Conservation (phyloP, 2,888 invertebrate genomes). For the Bruchidius siliquastri region DNA sequence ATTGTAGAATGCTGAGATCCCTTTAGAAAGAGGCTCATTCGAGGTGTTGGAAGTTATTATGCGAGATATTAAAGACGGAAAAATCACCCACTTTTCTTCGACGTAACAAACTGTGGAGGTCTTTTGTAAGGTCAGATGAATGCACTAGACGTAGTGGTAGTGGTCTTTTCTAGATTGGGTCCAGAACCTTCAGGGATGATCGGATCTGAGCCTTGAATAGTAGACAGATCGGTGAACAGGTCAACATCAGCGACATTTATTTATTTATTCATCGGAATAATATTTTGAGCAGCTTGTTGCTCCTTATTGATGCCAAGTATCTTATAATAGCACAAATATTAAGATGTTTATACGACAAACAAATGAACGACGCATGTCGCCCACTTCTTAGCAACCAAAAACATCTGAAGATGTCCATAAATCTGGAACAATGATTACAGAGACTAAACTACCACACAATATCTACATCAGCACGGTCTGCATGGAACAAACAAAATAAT, state of each 20-base stretch:
- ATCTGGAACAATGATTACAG: background rate
- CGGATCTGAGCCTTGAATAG: too few relatives aligned
- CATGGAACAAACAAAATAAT: conserved; percentile 10
- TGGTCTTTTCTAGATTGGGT: too few relatives aligned
- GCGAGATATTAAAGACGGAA: too few relatives aligned
- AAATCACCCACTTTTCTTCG: too few relatives aligned
- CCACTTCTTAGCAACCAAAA: background rate
- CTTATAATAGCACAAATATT: background rate
- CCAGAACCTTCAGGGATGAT: too few relatives aligned
- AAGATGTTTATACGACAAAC: background rate
- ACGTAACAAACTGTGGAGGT: too few relatives aligned
- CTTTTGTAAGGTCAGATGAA: too few relatives aligned
- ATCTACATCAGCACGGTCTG: background rate
- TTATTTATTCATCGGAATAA: background rate
- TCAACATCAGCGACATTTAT: background rate
- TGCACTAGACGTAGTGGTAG: too few relatives aligned
- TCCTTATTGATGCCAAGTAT: background rate
- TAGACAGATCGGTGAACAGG: too few relatives aligned
- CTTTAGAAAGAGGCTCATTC: too few relatives aligned
- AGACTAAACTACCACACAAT: background rate
- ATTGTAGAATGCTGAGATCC: too few relatives aligned
- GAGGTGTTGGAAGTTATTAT: too few relatives aligned
- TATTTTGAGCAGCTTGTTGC: background rate
- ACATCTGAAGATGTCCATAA: background rate
- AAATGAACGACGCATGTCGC: background rate